A percentile compares a stretch with the other conserved stretches of the same genome.
phyloP scores from a whole-genome alignment of 2,113 vertebrate genomes.

The Pan troglodytes region NHGRI_mPanTro3-v2.1_pri NC_072401.2:29368501-29369000 shows the following conservation, averaged over 20 bases:
- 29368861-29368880: neutral
- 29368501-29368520: too few relatives aligned
- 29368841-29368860: neutral
- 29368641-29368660: neutral
- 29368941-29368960: neutral
- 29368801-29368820: neutral
- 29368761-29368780: neutral
- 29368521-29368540: too few relatives aligned
- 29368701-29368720: neutral
- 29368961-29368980: neutral
- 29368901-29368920: neutral
- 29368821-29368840: neutral
- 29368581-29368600: too few relatives aligned
- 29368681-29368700: neutral
- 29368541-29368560: too few relatives aligned
- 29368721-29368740: neutral
- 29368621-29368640: neutral
- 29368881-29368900: neutral
- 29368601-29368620: too few relatives aligned
- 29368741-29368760: neutral
- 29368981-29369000: neutral
- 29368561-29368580: too few relatives aligned
- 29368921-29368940: neutral
- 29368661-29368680: neutral
- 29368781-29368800: neutral